Evolutionary conservation across 1,140 invertebrate genomes (phyloP).

Genomic region (Neelides sp.): DNA sequence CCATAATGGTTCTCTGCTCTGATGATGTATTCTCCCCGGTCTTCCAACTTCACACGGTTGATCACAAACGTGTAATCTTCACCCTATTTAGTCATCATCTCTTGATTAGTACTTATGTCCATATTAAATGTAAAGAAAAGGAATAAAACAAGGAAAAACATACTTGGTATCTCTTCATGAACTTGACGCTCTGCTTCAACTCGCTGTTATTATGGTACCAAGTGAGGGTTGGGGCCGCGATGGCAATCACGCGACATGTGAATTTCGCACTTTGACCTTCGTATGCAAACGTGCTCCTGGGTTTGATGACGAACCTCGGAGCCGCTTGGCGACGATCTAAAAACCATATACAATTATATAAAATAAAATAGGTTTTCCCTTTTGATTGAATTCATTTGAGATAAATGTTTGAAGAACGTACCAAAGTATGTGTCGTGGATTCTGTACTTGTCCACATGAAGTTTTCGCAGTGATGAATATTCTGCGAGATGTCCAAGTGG

Average conservation of each 20-base stretch:
- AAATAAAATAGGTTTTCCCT: constrained; percentile 16
- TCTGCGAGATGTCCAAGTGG: constrained; percentile 93
- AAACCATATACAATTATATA: constrained; percentile 23
- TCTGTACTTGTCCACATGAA: constrained; percentile 89
- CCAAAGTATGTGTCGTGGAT: constrained; percentile 92
- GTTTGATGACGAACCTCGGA: constrained; percentile 93
- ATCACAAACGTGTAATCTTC: constrained; percentile 97
- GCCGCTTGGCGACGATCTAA: constrained; percentile 92
- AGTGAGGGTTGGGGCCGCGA: constrained; percentile 81
- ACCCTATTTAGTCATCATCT: constrained; percentile 37
- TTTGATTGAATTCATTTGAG: not conserved
- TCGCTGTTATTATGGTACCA: constrained; percentile 91
- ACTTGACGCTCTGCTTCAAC: constrained; percentile 93
- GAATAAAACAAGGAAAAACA: no score
- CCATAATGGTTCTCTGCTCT: constrained; percentile 96
- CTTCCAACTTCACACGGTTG: constrained; percentile 83
- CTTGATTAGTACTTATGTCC: not conserved
- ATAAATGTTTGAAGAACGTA: constrained; percentile 37
- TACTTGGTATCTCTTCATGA: constrained; percentile 87
- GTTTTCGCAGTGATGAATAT: constrained; percentile 91
- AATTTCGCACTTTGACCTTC: constrained; percentile 96
- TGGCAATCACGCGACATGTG: constrained; percentile 89
- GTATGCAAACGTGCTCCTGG: constrained; percentile 78
- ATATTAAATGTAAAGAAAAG: no score
- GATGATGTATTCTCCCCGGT: constrained; percentile 94